Base-by-base conservation (phyloP, 2,113 vertebrate genomes). In the Heteronetta atricapilla region DNA sequence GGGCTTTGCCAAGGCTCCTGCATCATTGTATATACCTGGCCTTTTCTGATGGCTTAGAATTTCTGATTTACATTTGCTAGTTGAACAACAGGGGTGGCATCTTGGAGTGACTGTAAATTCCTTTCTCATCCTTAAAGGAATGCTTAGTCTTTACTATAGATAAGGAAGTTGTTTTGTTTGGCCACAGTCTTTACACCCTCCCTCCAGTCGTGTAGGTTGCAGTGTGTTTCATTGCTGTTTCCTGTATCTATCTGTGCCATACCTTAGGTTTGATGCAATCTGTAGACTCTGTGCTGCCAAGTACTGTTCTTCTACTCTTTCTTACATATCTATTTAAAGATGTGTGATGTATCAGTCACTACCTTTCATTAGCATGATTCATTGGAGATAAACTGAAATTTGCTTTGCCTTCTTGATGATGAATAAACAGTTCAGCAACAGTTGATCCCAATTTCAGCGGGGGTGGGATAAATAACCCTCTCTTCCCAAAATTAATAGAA, bases 401-500 rank as follows among this genome's bases (percentile, higher is more conserved):
- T 82, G 69, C 33, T 74, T 11, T 62, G 46, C 50, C 6, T 50
- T 83, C 53, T 50, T 53, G 3, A 53, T 50, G 23, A 1, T 17
- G 60, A 31, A 40, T 28, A 70, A 53, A 82, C 46, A 74, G 4
- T 9, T 74, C 66, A n/a, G 26, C 9, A 60, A 34, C 21, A 18
- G 6, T 14, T 77, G 21, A 69, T 70, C 22, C 29, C 22, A 25
- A 6, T 78, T 23, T 6, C 3, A n/a, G n/a, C n/a, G 56, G 34
- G 25, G 10, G 6, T 6, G 46, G 46, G 6, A 38, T 38, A 38
- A 23, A 56, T 50, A 46, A 52, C 0, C 0, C 4, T 1, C 1
- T 0, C 11, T 1, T 1, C 4, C 2, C 0, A 46, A 0, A 80
- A 69, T 29, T 56, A 40, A 6, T 4, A 81, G 42, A 83, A 23